Evolutionary conservation across 1,140 invertebrate genomes (phyloP).

Genomic region (Calosoma granatense): DNA sequence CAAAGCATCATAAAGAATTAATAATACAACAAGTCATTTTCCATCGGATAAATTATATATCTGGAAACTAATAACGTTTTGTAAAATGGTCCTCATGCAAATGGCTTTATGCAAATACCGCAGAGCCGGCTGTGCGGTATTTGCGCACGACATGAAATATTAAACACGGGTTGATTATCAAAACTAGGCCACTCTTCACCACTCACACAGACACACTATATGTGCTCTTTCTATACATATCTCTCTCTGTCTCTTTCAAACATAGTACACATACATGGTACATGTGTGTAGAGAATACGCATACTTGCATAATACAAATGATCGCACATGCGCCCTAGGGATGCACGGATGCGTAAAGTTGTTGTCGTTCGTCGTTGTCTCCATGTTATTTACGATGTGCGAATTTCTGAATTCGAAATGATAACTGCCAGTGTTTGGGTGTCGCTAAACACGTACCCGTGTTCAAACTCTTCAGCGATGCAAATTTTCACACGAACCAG

Average conservation of each 20-base stretch:
- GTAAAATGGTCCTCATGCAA: not conserved
- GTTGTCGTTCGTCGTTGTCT: not conserved
- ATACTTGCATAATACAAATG: too few species aligned
- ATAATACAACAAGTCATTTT: not conserved
- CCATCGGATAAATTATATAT: not conserved
- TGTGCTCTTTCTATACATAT: too few species aligned
- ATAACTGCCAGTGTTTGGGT: too few species aligned
- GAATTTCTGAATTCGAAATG: not conserved
- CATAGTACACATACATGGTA: too few species aligned
- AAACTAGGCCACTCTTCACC: not conserved
- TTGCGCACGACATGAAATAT: not conserved
- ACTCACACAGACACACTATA: not conserved
- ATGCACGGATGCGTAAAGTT: not conserved
- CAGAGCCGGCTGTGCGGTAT: not conserved
- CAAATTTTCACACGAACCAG: not conserved
- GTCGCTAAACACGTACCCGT: too few species aligned
- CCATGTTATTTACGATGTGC: not conserved
- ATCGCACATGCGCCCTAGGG: too few species aligned
- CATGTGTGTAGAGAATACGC: too few species aligned
- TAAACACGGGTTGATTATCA: not conserved
- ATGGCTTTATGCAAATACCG: not conserved
- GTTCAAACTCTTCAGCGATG: not conserved
- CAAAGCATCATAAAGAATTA: not conserved
- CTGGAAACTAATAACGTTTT: not conserved
- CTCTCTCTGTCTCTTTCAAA: too few species aligned